phyloP scores from a whole-genome alignment of 2,797 vertebrate genomes.

The Sebastolobus alascanus region DNA sequence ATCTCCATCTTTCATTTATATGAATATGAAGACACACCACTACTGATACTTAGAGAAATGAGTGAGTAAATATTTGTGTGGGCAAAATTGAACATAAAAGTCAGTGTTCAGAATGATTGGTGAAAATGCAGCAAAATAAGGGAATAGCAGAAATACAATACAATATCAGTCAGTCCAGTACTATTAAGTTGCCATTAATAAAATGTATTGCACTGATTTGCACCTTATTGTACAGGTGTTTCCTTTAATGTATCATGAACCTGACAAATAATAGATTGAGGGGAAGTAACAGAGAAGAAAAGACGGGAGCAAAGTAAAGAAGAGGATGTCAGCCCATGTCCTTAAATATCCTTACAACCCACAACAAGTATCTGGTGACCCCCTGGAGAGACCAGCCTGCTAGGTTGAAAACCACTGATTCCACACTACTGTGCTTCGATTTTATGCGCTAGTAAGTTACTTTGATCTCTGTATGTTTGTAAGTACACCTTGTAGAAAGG shows the following conservation, averaged over 20 bases:
- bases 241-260: background rate
- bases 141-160: background rate
- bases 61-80: background rate
- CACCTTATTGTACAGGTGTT: background rate
- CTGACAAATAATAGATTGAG: background rate
- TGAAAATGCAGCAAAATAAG: background rate
- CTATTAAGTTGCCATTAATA: background rate
- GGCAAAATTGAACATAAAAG: background rate
- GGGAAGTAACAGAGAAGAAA: background rate
- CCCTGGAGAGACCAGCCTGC: conserved; percentile 16
- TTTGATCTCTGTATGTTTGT: conserved; percentile 62
- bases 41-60: background rate
- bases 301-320: background rate
- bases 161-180: background rate
- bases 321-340: background rate
- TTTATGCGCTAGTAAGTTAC: conserved; percentile 55
- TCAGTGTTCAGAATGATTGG: background rate
- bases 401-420: conserved; percentile 40
- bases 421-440: conserved; percentile 27
- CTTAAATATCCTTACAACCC: conserved; percentile 36
- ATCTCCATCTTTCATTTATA: background rate
- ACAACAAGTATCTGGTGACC: conserved; percentile 40
- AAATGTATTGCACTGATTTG: background rate
- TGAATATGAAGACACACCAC: background rate
- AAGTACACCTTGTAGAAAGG: conserved; percentile 53